phyloP scores from a whole-genome alignment of 1,140 invertebrate genomes.

The Drosophila rufa region DNA sequence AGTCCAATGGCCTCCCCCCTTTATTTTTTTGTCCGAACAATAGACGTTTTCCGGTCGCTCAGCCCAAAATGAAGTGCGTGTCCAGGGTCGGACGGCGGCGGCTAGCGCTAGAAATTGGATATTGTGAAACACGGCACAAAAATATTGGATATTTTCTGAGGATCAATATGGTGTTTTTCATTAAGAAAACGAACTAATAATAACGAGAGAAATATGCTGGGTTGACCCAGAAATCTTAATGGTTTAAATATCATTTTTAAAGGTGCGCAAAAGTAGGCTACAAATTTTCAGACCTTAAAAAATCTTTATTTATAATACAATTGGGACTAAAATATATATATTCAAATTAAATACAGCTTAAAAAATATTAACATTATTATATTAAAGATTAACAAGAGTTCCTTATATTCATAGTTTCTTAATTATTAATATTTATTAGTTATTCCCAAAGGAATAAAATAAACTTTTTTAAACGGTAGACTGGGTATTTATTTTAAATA shows the following conservation, averaged over 20 bases:
- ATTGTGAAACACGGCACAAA: conserved; percentile 11
- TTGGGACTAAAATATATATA: no score
- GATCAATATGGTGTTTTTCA: not conserved
- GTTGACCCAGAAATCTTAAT: no score
- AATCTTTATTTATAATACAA: no score
- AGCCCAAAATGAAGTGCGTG: conserved; percentile 72
- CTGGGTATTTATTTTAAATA: not conserved
- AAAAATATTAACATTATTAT: no score
- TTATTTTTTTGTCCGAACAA: conserved; percentile 41
- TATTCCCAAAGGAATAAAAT: not conserved
- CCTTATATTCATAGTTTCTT: no score
- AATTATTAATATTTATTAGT: not conserved
- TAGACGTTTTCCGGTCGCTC: conserved; percentile 67
- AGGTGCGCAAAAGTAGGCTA: not conserved
- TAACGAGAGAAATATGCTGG: no score
- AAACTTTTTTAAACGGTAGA: no score
- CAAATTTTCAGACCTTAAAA: not conserved
- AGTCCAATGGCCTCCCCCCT: conserved; percentile 4
- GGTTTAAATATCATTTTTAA: no score
- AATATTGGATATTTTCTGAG: not conserved
- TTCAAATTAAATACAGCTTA: no score
- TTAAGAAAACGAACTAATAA: not conserved
- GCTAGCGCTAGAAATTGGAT: conserved; percentile 46
- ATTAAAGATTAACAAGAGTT: no score
- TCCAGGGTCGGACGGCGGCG: conserved; percentile 22